A percentile compares a stretch with the other conserved stretches of the same genome.
These are phyloP conservation scores for Prosapia bicincta DNA, from an alignment of 2,888 invertebrate genomes.

Conservation along the genomic window DNA sequence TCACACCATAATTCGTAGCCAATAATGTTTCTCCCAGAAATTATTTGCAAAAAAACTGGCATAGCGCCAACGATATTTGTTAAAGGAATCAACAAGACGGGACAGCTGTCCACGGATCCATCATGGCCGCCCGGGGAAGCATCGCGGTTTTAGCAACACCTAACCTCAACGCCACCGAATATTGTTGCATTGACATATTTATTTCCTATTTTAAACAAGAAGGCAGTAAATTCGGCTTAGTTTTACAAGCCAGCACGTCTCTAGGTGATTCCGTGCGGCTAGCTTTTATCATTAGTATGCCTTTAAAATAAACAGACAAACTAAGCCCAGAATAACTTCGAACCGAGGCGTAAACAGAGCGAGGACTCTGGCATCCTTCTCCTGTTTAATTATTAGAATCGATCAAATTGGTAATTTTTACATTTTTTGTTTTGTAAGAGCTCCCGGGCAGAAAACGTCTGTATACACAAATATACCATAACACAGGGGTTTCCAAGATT, in stretches of 20 bases:
- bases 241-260: not conserved
- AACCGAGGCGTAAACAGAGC: too few relatives aligned
- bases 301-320: not conserved
- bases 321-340: not conserved
- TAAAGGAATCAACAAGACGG: not conserved
- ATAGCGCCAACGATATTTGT: too few relatives aligned
- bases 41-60: too few relatives aligned
- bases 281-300: not conserved
- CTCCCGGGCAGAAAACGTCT: too few relatives aligned
- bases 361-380: too few relatives aligned
- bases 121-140: conserved; percentile 16
- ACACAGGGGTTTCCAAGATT: too few relatives aligned
- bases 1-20: too few relatives aligned
- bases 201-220: conserved; percentile 1
- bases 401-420: too few relatives aligned
- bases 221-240: not conserved
- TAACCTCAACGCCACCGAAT: conserved; percentile 8
- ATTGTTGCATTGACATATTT: conserved; percentile 26
- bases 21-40: too few relatives aligned
- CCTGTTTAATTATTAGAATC: too few relatives aligned
- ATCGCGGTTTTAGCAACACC: conserved; percentile 6
- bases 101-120: conserved; percentile 21
- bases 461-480: too few relatives aligned
- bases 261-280: not conserved
- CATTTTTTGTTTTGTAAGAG: too few relatives aligned